Conservation (phyloP, 2,888 invertebrate genomes). For the Oxyscelio sp. region DNA sequence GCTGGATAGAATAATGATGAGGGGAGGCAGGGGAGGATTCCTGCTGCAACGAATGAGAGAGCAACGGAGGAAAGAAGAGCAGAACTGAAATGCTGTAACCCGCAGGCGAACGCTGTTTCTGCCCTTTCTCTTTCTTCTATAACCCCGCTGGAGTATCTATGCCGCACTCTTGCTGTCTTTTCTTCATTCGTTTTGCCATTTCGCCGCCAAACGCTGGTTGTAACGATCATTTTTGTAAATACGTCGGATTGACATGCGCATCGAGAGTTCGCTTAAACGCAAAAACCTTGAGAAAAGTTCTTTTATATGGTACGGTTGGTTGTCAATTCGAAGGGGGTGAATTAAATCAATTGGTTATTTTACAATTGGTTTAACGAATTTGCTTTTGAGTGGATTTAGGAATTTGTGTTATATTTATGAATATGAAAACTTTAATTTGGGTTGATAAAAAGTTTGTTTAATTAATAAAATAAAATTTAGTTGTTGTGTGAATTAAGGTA, state of each 20-base stretch:
- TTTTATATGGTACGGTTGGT: background rate
- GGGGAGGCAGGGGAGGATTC: conserved; percentile 72
- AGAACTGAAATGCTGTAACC: conserved; percentile 68
- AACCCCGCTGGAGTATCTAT: conserved; percentile 41
- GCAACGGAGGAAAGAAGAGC: conserved; percentile 65
- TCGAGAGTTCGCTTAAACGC: conserved; percentile 42
- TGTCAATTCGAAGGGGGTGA: background rate
- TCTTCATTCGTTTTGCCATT: conserved; percentile 55
- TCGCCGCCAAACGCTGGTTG: conserved; percentile 41
- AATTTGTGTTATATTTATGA: too few species aligned
- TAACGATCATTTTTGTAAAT: conserved; percentile 55
- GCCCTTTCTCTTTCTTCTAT: conserved; percentile 60
- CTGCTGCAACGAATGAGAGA: conserved; percentile 71
- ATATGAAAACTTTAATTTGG: too few species aligned
- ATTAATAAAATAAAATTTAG: too few species aligned
- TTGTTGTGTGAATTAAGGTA: too few species aligned
- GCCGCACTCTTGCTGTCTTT: conserved; percentile 42
- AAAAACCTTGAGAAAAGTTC: conserved; percentile 20
- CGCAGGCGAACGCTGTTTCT: conserved; percentile 60
- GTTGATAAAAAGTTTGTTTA: too few species aligned
- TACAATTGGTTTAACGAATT: too few species aligned
- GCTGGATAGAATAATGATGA: conserved; percentile 78
- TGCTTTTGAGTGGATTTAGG: too few species aligned
- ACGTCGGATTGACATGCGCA: conserved; percentile 57
- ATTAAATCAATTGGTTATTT: too few species aligned